Evolutionary conservation across 2,113 vertebrate genomes (phyloP).

Genomic region (Oceanodroma tethys): DNA sequence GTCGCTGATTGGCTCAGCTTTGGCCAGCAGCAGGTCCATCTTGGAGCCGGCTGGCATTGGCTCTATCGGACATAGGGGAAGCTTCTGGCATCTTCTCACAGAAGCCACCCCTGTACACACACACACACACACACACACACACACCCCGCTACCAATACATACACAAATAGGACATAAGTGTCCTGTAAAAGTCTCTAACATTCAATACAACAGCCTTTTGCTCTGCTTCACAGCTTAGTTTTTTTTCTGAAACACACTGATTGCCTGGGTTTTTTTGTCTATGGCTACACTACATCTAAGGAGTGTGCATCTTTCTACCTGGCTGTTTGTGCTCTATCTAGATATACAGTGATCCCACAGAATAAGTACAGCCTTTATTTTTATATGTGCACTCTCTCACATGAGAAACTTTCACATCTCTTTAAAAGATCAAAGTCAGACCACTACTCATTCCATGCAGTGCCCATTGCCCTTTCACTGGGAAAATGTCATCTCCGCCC

Average conservation of each 20-base stretch:
- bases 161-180: not conserved
- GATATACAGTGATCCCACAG: not conserved
- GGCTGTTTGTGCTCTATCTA: not conserved
- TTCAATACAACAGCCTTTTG: not conserved
- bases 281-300: not conserved
- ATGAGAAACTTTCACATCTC: not conserved
- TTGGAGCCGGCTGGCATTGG: no score
- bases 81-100: no score
- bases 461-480: not conserved
- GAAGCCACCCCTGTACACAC: no score
- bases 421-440: not conserved
- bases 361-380: not conserved
- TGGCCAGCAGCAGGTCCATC: no score
- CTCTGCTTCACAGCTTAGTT: not conserved
- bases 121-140: no score
- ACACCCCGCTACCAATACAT: no score
- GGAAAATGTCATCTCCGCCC: not conserved
- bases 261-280: not conserved
- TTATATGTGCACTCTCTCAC: not conserved
- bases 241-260: not conserved
- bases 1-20: no score
- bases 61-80: no score
- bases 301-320: not conserved
- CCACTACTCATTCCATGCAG: not conserved
- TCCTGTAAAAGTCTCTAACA: not conserved